Percentiles rank a stretch among this genome's conserved stretches.
These are phyloP conservation scores for Drosophila ananassae DNA, from an alignment of 1,140 invertebrate species.

Conservation along the genomic window DNA sequence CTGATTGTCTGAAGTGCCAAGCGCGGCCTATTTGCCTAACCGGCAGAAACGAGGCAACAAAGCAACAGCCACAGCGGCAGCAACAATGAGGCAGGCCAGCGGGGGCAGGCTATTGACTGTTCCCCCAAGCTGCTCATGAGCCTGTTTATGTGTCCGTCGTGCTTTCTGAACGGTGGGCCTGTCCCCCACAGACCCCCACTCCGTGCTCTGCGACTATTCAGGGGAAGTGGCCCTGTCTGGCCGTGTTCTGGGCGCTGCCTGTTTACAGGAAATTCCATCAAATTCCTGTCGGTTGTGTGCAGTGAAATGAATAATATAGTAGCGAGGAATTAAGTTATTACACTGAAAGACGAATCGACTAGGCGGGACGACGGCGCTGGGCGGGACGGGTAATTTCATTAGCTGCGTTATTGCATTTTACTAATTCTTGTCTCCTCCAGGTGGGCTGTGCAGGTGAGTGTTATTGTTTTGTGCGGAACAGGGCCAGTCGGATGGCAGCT, in stretches of 20 bases:
- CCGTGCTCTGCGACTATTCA: conserved; percentile 8
- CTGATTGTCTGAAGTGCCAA: conserved; percentile 52
- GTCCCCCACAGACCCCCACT: conserved; percentile 12
- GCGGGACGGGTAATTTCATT: conserved; percentile 27
- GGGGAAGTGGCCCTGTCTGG: conserved; percentile 13
- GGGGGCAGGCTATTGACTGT: conserved; percentile 11
- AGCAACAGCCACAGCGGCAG: conserved; percentile 4
- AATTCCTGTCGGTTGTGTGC: conserved; percentile 44
- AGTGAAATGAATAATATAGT: conserved; percentile 64
- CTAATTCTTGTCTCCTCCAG: background rate
- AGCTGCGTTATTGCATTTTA: conserved; percentile 19
- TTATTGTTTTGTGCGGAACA: conserved; percentile 34
- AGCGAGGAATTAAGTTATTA: conserved; percentile 48
- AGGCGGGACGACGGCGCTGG: background rate
- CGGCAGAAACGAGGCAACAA: conserved; percentile 31
- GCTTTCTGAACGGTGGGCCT: conserved; percentile 9
- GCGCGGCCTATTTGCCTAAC: conserved; percentile 59
- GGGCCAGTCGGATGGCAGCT: conserved; percentile 4
- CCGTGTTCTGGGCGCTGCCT: conserved; percentile 36
- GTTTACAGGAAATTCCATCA: conserved; percentile 68
- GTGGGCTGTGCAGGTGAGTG: conserved; percentile 16
- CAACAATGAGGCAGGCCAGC: conserved; percentile 7
- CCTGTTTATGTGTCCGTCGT: conserved; percentile 32
- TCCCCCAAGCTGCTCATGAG: conserved; percentile 31
- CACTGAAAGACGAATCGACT: conserved; percentile 37